phyloP scores from a whole-genome alignment of 2,113 vertebrate genomes.

The Smithornis capensis region DNA sequence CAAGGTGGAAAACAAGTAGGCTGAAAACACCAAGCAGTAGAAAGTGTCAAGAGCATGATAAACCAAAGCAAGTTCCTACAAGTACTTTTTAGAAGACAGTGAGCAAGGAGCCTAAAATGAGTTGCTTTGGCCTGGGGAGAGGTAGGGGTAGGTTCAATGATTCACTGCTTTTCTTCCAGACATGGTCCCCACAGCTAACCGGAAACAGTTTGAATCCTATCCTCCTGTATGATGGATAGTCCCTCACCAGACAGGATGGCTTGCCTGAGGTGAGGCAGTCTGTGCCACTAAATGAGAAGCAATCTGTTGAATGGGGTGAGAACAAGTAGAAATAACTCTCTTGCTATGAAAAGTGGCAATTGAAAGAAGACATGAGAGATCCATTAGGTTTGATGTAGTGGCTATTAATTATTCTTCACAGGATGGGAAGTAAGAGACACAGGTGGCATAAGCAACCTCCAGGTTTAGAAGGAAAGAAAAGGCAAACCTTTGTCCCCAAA shows the following conservation, averaged over 20 bases:
- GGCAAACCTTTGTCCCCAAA: not conserved
- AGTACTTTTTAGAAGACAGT: not conserved
- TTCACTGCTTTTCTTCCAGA: constrained; percentile 28
- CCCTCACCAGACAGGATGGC: not conserved
- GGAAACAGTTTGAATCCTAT: constrained; percentile 12
- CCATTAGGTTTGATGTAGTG: not conserved
- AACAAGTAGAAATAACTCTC: constrained; percentile 3
- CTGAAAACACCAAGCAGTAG: not conserved
- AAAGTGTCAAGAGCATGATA: not conserved
- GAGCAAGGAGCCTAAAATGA: not conserved
- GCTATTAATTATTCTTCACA: not conserved
- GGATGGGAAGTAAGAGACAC: not conserved
- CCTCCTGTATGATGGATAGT: constrained; percentile 19
- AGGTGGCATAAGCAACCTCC: not conserved
- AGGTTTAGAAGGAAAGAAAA: not conserved
- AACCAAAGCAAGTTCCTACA: constrained; percentile 2
- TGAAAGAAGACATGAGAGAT: not conserved
- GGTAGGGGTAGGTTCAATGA: not conserved
- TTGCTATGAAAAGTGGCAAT: not conserved
- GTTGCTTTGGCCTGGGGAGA: constrained; percentile 12
- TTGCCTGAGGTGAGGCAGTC: constrained; percentile 47
- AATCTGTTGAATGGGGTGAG: constrained; percentile 9
- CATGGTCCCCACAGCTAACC: not conserved
- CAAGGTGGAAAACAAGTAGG: not conserved
- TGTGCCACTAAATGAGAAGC: not conserved